Base-by-base conservation (phyloP, 2,113 vertebrate species). In the Arvicanthis niloticus region DNA sequence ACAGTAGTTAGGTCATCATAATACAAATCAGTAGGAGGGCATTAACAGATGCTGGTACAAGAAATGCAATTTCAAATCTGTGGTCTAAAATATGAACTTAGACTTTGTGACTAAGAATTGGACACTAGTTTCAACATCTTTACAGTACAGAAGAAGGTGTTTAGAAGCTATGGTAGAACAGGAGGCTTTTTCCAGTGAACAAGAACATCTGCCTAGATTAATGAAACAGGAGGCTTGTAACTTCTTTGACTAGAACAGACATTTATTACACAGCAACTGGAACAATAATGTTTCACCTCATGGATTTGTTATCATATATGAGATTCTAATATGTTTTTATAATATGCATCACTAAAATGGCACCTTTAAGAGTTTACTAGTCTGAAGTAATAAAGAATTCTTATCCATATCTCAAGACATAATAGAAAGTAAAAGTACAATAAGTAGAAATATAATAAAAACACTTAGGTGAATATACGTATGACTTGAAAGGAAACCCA, bases 21-120 rank as follows among this genome's bases (percentile, higher is more conserved):
- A 81, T 88, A 34, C 78, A 93, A 92, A 92, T 93, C 62, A 84
- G n/a, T n/a, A 70, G n/a, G 84, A n/a, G 70, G 8, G 15, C 68
- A 92, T 72, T 96, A 34, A 67, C 93, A 81, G 21, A 48, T 89
- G 29, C 10, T 70, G 7, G 81, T n/a, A 4, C 51, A 73, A 95
- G 12, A 26, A 3, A 16, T 92, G 2, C 7, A 70, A 45, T 88
- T 17, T 87, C 8, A 85, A 91, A 76, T 67, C 31, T 24, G 9
- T 56, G 34, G 11, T 29, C 51, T 76, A 92, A 89, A 92, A 24
- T 80, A 77, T 6, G 17, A 26, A 51, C 5, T 84, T 17, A 51
- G 31, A 10, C 77, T 84, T 84, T 84, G 7, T 89, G 40, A 94
- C 91, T 92, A 90, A 94, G 17, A 92, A 90, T 53, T 76, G 16